Evolutionary conservation across 2,113 vertebrate genomes (phyloP), one percentile per base, ranked within the genome.

Genomic region (Smithornis capensis): DNA sequence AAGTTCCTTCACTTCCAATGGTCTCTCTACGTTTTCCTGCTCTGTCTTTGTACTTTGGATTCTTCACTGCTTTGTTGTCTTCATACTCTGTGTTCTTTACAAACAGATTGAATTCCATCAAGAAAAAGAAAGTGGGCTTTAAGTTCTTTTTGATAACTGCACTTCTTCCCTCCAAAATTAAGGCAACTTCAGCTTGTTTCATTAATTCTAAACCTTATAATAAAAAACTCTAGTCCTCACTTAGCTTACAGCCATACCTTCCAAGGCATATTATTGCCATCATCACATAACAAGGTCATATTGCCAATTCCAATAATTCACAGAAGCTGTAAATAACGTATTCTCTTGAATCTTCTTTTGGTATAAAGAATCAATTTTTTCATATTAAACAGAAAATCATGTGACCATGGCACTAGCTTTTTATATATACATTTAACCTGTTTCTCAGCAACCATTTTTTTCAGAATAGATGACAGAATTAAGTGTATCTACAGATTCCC

Each of bases 11-110:
- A 49, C 99, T 99, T 85, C 99, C 99, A 93, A 99, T 92, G 1
- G 98, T 98, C 90, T 99, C 98, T 23, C 99, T 98, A 17, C 99
- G 98, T 90, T 98, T 99, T 92, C 98, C 98, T 38, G 99, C 99
- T 97, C 99, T 97, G 35, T 99, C 99, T 97, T 98, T 99, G 89
- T 99, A 99, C 82, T 97, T 98, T n/a, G 98, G 97, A 97, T 99
- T 99, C 92, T 97, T 99, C 79, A 99, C 37, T 27, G 97, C 94
- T 97, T 99, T 98, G 87, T 97, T 96, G 83, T 98, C 98, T 92
- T 99, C 99, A 42, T 98, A 99, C 27, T 99, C 98, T 73, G 95
- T 98, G 89, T 98, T 99, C 99, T 99, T 98, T 96, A 87, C 44
- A 89, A 95, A 35, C 18, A 90, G 23, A 77, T 87, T 45, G 70